Conservation (phyloP, 2,797 vertebrate species). For the Vireo griseus region DNA sequence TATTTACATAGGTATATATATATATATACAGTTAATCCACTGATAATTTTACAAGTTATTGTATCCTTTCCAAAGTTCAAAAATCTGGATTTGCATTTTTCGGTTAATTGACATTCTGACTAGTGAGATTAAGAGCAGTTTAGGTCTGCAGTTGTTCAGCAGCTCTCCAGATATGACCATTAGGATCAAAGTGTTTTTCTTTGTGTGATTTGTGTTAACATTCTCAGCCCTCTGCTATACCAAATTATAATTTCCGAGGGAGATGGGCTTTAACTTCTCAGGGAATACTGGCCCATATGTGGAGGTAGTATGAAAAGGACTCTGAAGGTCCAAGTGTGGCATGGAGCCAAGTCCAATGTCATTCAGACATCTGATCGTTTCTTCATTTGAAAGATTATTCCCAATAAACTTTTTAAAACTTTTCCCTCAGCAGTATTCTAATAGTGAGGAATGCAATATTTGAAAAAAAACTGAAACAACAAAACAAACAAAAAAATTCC, state of each 20-base stretch:
- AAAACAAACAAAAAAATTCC: not conserved
- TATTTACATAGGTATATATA: not conserved
- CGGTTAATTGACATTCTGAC: not conserved
- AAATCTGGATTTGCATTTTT: not conserved
- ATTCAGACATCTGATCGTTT: not conserved
- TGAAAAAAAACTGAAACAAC: not conserved
- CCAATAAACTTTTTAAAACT: not conserved
- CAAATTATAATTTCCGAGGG: not conserved
- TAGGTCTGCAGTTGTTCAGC: not conserved
- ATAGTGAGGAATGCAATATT: not conserved
- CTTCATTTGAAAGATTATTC: not conserved
- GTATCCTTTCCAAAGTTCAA: not conserved
- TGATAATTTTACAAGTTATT: not conserved
- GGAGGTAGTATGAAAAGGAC: not conserved
- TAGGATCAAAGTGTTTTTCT: not conserved
- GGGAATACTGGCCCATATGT: not conserved
- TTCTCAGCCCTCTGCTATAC: not conserved
- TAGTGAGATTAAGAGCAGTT: not conserved
- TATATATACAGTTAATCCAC: not conserved
- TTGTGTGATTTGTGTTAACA: not conserved
- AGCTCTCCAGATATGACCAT: not conserved
- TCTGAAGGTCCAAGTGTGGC: not conserved
- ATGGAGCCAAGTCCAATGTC: not conserved
- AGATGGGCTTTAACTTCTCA: not conserved
- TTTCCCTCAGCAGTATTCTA: not conserved